These are phyloP conservation scores for Drosophila lutescens DNA, from an alignment of 2,888 invertebrate genomes.

Conservation along the genomic window DNA sequence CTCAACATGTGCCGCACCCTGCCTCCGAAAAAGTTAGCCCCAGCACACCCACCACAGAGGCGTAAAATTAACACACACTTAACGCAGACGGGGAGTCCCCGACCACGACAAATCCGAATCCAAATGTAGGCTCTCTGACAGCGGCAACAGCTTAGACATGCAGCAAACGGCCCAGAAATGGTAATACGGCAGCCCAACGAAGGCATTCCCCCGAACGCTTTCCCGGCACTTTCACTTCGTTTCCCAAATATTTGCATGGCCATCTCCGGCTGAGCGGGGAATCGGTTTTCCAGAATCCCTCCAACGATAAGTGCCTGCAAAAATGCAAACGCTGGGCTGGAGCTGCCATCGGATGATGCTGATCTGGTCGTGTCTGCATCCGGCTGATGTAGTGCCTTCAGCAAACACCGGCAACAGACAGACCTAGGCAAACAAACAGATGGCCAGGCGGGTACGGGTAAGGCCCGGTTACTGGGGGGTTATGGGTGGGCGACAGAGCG, in stretches of 20 bases:
- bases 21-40: slow-evolving; percentile 20
- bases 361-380: slow-evolving; percentile 44
- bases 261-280: slow-evolving; percentile 8
- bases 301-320: slow-evolving; percentile 12
- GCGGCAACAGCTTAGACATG: slow-evolving; percentile 59
- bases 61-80: slow-evolving; percentile 73
- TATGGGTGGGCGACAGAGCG: slow-evolving; percentile 17
- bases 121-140: slow-evolving; percentile 24
- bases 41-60: slow-evolving; percentile 18
- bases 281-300: slow-evolving; percentile 31
- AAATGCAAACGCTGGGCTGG: slow-evolving; percentile 31
- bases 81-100: slow-evolving; percentile 32
- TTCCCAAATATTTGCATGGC: slow-evolving; percentile 3
- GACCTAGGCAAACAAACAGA: slow-evolving; percentile 23
- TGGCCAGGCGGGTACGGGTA: slow-evolving; percentile 1
- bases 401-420: slow-evolving; percentile 27
- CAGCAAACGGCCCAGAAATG: slow-evolving; percentile 65
- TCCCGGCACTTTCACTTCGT: slow-evolving; percentile 3
- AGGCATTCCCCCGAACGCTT: slow-evolving; percentile 29
- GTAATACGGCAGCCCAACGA: slow-evolving; percentile 35
- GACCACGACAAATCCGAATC: slow-evolving; percentile 16
- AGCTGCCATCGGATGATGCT: slow-evolving; percentile 18
- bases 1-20: slow-evolving; percentile 61
- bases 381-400: slow-evolving; percentile 58
- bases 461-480: slow-evolving; percentile 9